Evolutionary conservation across 2,888 invertebrate genomes (phyloP), one percentile per base, ranked within the genome.

Genomic region (Phaedon cochleariae): DNA sequence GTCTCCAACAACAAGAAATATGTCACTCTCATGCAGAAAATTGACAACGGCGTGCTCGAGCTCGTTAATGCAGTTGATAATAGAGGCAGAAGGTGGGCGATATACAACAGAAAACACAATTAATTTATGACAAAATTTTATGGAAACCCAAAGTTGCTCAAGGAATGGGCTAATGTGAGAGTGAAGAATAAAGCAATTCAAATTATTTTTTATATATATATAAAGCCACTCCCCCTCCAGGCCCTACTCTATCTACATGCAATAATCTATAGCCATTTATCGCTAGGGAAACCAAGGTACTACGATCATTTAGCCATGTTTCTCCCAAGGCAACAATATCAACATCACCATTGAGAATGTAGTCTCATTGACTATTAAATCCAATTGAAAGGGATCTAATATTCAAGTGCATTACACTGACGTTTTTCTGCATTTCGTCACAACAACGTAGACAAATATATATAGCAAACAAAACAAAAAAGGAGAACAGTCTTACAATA

Each of bases 51-150:
- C n/a, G n/a, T n/a, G n/a, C n/a, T n/a, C n/a, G n/a, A n/a, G n/a
- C n/a, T n/a, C n/a, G n/a, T n/a, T n/a, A n/a, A n/a, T n/a, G n/a
- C n/a, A n/a, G n/a, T n/a, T n/a, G n/a, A n/a, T n/a, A n/a, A n/a
- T n/a, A n/a, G n/a, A n/a, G n/a, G n/a, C n/a, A n/a, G 37, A 15
- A 20, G 54, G 37, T 9, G 54, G 54, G 10, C 54, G 54, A 20
- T 54, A 20, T 34, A 54, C 20, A 4, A 45, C 55, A 1, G 41
- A 57, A 21, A 41, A 6, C 0, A 17, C 17, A 17, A 52, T 52
- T 17, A 15, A 15, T 17, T 29, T 52, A 6, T 31, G 52, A 15
- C 12, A n/a, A 15, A 15, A 0, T 52, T 52, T 52, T 15, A 52
- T 29, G 7, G 31, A 29, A 5, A 52, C 17, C 29, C 55, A 57